Evolutionary conservation across 2,113 vertebrate species (phyloP).

Genomic region (Uria aalge): DNA sequence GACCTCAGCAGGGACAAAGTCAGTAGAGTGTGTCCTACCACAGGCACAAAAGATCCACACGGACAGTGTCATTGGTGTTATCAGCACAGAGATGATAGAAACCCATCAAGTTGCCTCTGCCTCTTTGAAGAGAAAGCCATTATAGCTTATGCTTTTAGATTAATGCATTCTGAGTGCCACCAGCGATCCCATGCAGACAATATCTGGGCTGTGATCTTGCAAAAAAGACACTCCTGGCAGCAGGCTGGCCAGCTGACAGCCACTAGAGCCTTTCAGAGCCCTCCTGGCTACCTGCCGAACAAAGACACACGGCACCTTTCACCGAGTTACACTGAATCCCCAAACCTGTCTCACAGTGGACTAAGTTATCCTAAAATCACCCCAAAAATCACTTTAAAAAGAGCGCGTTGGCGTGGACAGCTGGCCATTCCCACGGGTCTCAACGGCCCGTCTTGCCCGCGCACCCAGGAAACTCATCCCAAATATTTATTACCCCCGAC

Average conservation of each 20-base stretch:
- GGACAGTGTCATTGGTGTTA: rapidly evolving
- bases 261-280: not conserved
- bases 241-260: rapidly evolving
- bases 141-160: not conserved
- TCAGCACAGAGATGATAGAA: rapidly evolving
- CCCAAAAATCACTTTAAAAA: not conserved
- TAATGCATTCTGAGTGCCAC: rapidly evolving
- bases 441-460: rapidly evolving
- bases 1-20: not conserved
- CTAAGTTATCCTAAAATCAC: not conserved
- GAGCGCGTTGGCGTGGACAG: rapidly evolving
- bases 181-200: rapidly evolving
- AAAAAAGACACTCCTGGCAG: rapidly evolving
- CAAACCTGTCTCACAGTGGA: not conserved
- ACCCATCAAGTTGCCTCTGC: not conserved
- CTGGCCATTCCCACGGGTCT: not conserved
- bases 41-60: not conserved
- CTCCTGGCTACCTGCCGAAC: not conserved
- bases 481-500: not conserved
- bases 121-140: not conserved
- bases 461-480: not conserved
- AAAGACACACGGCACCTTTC: rapidly evolving
- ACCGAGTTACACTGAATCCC: rapidly evolving
- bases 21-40: rapidly evolving
- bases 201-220: not conserved